A percentile compares a stretch with the other conserved stretches of the same genome.
Evolutionary conservation across 2,888 invertebrate species (phyloP).

Genomic region (Apoderus coryli): DNA sequence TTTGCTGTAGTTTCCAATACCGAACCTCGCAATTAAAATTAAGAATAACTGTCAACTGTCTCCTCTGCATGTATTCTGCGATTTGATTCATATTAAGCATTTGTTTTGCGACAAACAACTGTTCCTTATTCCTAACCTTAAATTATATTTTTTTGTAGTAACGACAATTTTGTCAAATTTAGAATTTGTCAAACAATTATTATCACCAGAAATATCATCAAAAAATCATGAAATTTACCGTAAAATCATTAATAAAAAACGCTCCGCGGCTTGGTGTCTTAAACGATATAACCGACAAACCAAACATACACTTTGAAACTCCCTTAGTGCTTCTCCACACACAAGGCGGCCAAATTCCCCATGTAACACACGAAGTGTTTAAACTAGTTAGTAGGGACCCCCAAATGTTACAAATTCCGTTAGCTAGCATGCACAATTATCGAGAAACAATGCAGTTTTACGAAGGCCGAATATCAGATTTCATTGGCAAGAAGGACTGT

Average conservation of each 20-base stretch:
- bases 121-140: no score
- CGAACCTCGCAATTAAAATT: no score
- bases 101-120: no score
- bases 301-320: conserved; percentile 47
- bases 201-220: not conserved
- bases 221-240: conserved; percentile 65
- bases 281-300: conserved; percentile 41
- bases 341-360: conserved; percentile 68
- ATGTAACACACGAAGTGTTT: conserved; percentile 65
- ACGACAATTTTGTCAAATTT: no score
- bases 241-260: conserved; percentile 42
- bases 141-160: no score
- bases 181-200: no score
- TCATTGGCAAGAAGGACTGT: conserved; percentile 42
- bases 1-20: no score
- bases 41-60: no score
- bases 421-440: conserved; percentile 46
- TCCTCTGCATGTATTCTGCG: no score
- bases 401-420: conserved; percentile 54
- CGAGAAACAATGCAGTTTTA: conserved; percentile 47
- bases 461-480: conserved; percentile 50
- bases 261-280: conserved; percentile 53
- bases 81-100: no score
- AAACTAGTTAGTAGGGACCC: conserved; percentile 44
- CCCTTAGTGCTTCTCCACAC: conserved; percentile 64